Base-by-base conservation (phyloP, 35 echinoderm and acorn worm genomes). In the Apostichopus japonicus region DNA sequence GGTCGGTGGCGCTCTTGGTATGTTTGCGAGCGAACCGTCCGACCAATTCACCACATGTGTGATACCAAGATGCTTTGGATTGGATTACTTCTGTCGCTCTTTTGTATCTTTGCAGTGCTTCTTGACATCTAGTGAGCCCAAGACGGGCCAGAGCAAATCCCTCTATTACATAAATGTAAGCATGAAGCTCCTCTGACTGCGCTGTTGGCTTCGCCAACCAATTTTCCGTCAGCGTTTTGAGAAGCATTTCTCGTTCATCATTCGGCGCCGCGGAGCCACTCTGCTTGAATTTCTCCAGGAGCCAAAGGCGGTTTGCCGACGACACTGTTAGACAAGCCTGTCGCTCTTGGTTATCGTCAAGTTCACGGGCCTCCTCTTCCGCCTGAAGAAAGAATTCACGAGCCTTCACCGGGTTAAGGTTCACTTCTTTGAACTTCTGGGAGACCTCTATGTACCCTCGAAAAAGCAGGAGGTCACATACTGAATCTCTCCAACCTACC, bases 401-500 rank as follows among this genome's bases (percentile, higher is more conserved):
- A 14, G 71, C 90, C 75, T 91, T 91, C n/a, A 5, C 14, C 23
- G 71, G 76, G 13, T 91, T 78, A 52, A 17, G 72, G 13, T 70
- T 88, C 72, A 71, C 81, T 22, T 54, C 86, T 13, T 24, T 14
- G 19, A 88, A 71, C 16, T 88, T 71, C 25, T 0, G 1, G 84
- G 58, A 87, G 10, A 87, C 84, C 56, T 87, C 84, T 4, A 87
- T 14, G 15, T 87, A 87, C 10, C 84, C 84, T 87, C 84, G 16
- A 13, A 87, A 87, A 57, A 87, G 84, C 56, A 87, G 44, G 4
- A 87, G 11, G 55, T 56, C 84, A 71, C 84, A 87, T 4, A 23
- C 54, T 59, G 84, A 33, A 17, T 62, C 57, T 33, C 14, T 62
- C 84, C 84, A 87, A 17, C 17, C 53, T 23, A 27, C 55, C 5